Base-by-base conservation (phyloP, 2,113 vertebrate species). In the Psammodynastes pulverulentus region DNA sequence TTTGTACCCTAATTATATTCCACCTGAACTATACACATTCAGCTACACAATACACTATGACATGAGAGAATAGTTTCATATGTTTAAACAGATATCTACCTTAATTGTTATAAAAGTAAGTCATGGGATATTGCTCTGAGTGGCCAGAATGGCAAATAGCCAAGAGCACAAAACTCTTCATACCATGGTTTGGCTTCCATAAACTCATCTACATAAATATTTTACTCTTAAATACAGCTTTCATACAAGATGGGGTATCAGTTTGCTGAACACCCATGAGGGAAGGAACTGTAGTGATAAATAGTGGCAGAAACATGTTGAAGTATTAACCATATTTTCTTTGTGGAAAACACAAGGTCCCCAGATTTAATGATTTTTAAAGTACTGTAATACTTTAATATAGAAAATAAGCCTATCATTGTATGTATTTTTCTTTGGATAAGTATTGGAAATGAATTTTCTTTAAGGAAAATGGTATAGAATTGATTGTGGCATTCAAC, bases 291-390 rank as follows among this genome's bases (percentile, higher is more conserved):
- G 52, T 24, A 89, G 54, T 29, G 13, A 29, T 67, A 67, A 67
- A 29, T 89, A 26, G 58, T 62, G 62, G 67, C 15, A 19, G 67
- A 72, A 72, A 72, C 67, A 39, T 72, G n/a, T 19, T 79, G 34
- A 72, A 72, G 67, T 72, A 72, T 17, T n/a, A 19, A 72, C 5
- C n/a, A 19, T 79, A 79, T 79, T 72, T 72, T 34, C 62, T 72
- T 72, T 6, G 62, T 17, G 10, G 13, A 34, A 72, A 54, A 34
- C 1, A 24, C 58, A 49, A 72, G 26, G 6, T 89, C 0, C 0
- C 29, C 58, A 94, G 86, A 84, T 87, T 92, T 92, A 92, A 49
- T 91, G 51, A 67, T 29, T 39, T 49, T 87, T 49, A 56, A 62
- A 58, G 23, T 39, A 84, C 23, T 85, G 19, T 19, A 54, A 95